Evolutionary conservation across 2,113 vertebrate species (phyloP), one percentile per base, ranked within the genome.

Genomic region (Macrotus californicus): DNA sequence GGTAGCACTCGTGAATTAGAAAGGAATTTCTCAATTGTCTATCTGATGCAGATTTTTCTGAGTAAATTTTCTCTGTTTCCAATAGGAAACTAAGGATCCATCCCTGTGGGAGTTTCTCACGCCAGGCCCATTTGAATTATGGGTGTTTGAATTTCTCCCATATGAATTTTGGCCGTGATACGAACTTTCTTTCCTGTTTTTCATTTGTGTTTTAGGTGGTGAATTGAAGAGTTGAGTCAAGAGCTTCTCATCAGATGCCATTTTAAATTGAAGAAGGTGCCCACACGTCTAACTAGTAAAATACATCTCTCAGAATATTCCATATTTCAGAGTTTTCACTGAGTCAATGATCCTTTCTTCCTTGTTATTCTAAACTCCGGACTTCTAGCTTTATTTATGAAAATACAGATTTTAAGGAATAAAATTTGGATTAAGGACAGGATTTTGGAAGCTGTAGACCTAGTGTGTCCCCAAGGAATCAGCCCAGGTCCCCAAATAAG

Each of bases 191-290:
- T 85, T 12, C 22, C 14, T 66, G 19, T 12, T 89, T 64, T 77
- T 69, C 56, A n/a, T 43, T 87, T 69, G 22, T 75, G 24, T 75
- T 93, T 90, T 50, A 43, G 41, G 2, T 21, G 5, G 36, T 26
- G 36, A 29, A 46, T 56, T 52, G 21, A 56, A 96, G 50, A 52
- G 10, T 22, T 22, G 7, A 16, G 41, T 69, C 54, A 76, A 64
- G 52, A 96, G 18, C 41, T 48, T 84, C 36, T 52, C 46, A 6
- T 34, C 48, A 73, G 18, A 54, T 54, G 10, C 12, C 54, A 70
- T 64, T 94, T 93, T 54, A 86, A 96, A 43, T 72, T 76, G n/a
- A 93, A 90, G 41, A 91, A 54, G 11, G 21, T 86, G 19, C 48
- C 52, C 13, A 72, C 5, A 5, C 36, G 6, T 89, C 46, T 83